phyloP scores from a whole-genome alignment of 2,113 vertebrate species.

The Ammodytes marinus region DNA sequence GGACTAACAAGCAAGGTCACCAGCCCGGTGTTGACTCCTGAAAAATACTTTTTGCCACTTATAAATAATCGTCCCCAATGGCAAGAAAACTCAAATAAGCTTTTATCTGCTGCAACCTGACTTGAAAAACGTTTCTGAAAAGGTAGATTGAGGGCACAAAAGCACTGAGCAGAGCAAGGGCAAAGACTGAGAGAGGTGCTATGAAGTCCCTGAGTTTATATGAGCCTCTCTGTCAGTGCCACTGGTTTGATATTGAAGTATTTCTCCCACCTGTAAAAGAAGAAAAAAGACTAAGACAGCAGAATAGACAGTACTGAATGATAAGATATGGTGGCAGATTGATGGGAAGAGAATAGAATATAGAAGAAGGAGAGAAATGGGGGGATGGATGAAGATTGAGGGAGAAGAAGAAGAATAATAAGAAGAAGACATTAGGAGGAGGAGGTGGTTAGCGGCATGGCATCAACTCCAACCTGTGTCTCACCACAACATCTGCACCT shows the following conservation, averaged over 20 bases:
- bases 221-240: conserved; percentile 13
- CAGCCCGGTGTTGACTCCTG: conserved; percentile 33
- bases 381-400: conserved; percentile 55
- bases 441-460: conserved; percentile 53
- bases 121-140: conserved; percentile 45
- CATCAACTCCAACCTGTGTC: conserved; percentile 10
- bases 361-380: conserved; percentile 42
- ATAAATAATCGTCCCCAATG: conserved; percentile 47
- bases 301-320: conserved; percentile 52
- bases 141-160: conserved; percentile 55
- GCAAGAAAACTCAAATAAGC: conserved; percentile 34
- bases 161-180: conserved; percentile 68
- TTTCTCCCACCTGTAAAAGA: conserved; percentile 67
- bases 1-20: conserved; percentile 33
- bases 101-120: conserved; percentile 58
- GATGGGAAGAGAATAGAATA: conserved; percentile 41
- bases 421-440: conserved; percentile 11
- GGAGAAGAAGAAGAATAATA: conserved; percentile 56
- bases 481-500: conserved; percentile 61
- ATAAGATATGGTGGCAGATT: conserved; percentile 46
- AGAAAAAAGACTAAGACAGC: conserved; percentile 63
- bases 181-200: conserved; percentile 46
- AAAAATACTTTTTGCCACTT: conserved; percentile 45
- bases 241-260: conserved; percentile 35
- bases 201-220: conserved; percentile 48